Conservation (phyloP, 2,888 invertebrate genomes). For the Cryptophagus acutangulus region DNA sequence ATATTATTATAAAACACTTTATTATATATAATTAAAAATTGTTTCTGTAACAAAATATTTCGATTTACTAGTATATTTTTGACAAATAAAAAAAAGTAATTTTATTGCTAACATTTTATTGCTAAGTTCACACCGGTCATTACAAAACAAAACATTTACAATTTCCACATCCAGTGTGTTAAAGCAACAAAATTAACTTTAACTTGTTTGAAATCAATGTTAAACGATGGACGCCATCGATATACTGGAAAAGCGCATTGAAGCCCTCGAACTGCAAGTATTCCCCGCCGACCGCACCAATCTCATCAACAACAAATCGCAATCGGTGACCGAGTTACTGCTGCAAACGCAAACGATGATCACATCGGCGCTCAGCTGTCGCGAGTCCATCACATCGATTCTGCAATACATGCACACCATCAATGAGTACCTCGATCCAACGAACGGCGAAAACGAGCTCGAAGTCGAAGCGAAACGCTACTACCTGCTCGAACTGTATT, state of each 20-base stretch:
- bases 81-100: too few species aligned
- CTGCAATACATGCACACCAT: constrained; percentile 48
- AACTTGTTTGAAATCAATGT: too few species aligned
- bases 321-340: constrained; percentile 47
- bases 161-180: too few species aligned
- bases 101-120: too few species aligned
- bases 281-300: constrained; percentile 37
- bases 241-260: constrained; percentile 48
- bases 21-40: too few species aligned
- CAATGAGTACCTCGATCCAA: constrained; percentile 49
- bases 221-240: constrained; percentile 36
- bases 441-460: constrained; percentile 45
- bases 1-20: too few species aligned
- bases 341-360: constrained; percentile 50
- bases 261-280: constrained; percentile 48
- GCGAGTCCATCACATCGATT: constrained; percentile 48
- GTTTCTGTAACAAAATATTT: too few species aligned
- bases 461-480: constrained; percentile 49
- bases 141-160: too few species aligned
- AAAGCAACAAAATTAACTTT: too few species aligned
- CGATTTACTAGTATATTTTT: too few species aligned
- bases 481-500: constrained; percentile 47
- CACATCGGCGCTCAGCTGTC: constrained; percentile 50
- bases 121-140: too few species aligned
- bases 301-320: constrained; percentile 33